These are phyloP conservation scores for Porites australiensis DNA, from an alignment of 64 coral and sea anemone genomes.

Conservation along the genomic window DNA sequence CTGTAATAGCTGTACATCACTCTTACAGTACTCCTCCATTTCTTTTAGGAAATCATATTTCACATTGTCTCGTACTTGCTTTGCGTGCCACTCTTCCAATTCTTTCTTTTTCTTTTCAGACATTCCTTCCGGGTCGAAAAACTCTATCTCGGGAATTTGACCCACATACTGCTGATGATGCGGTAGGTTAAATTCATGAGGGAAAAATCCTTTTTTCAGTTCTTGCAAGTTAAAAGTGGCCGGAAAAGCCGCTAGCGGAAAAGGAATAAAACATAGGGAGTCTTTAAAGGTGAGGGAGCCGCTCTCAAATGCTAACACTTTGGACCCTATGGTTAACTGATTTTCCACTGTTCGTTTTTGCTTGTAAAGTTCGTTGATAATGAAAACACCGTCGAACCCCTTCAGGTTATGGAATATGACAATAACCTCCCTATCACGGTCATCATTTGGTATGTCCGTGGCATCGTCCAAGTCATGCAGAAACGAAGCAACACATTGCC, in stretches of 20 bases:
- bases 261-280: background rate
- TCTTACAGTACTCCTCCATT: no score
- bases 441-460: no score
- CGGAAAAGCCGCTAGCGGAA: background rate
- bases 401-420: background rate
- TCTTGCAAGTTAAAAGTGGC: background rate
- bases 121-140: background rate
- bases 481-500: no score
- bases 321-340: background rate
- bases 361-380: background rate
- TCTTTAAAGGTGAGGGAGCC: background rate
- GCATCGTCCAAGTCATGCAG: no score
- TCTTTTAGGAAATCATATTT: background rate
- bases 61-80: no score
- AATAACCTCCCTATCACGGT: background rate
- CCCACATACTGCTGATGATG: constrained; percentile 7
- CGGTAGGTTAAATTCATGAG: background rate
- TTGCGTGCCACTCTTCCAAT: background rate
- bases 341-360: background rate
- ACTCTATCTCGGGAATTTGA: background rate
- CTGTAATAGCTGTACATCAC: no score
- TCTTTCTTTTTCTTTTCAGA: background rate
- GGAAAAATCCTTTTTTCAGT: background rate
- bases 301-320: background rate
- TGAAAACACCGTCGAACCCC: background rate